Percentiles rank a stretch among this genome's conserved stretches.
phyloP scores from a whole-genome alignment of 2,797 vertebrate genomes.

The Megaceryle alcyon region DNA sequence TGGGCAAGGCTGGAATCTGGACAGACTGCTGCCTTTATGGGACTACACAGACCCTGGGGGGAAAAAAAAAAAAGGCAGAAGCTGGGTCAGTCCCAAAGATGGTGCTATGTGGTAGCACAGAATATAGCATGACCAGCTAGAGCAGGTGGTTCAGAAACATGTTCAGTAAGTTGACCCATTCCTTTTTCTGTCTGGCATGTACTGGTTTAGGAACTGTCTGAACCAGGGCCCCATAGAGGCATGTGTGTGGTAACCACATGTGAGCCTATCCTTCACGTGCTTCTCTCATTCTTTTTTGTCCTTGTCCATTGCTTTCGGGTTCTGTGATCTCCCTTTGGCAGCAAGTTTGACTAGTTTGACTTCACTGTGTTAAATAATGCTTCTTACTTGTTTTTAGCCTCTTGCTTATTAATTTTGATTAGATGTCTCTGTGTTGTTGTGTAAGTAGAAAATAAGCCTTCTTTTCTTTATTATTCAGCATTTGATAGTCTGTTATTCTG shows the following conservation, averaged over 20 bases:
- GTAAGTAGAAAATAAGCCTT: background rate
- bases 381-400: background rate
- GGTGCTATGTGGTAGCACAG: background rate
- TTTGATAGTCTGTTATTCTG: background rate
- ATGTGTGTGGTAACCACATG: accelerated
- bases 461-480: background rate
- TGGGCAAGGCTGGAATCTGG: background rate
- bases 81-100: background rate
- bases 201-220: background rate
- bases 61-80: background rate
- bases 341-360: background rate
- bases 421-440: background rate
- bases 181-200: background rate
- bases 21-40: background rate
- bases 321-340: background rate
- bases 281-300: background rate
- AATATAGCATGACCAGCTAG: background rate
- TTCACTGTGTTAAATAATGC: background rate
- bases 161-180: background rate
- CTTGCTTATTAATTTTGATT: background rate
- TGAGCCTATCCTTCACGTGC: background rate
- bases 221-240: background rate
- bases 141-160: background rate
- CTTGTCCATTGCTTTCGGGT: background rate
- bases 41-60: background rate